phyloP scores from a whole-genome alignment of 2,797 vertebrate species.

The Tapirus indicus region DNA sequence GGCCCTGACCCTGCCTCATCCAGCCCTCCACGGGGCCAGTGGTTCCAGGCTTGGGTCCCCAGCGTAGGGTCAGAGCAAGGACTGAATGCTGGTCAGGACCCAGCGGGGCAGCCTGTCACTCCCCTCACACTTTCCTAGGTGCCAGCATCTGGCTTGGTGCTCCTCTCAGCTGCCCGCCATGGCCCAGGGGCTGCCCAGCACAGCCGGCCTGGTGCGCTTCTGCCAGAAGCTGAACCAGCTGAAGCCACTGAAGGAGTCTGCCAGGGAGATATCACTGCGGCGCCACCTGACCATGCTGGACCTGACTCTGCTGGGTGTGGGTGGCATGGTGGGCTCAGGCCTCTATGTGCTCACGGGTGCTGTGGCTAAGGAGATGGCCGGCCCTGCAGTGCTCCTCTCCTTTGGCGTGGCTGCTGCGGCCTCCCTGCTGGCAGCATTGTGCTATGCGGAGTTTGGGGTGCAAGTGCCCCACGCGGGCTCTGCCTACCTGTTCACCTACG shows the following conservation, averaged over 20 bases:
- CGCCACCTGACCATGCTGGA: slow-evolving; percentile 96
- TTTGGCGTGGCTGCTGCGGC: slow-evolving; percentile 95
- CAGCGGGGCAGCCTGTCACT: not conserved
- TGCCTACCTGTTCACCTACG: slow-evolving; percentile 98
- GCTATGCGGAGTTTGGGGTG: slow-evolving; percentile 97
- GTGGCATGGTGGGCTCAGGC: slow-evolving; percentile 97
- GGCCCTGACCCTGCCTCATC: not conserved
- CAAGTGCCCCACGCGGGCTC: slow-evolving; percentile 97
- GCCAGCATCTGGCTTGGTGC: not conserved
- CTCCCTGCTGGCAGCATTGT: slow-evolving; percentile 96
- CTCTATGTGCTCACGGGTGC: slow-evolving; percentile 98
- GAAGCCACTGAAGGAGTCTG: slow-evolving; percentile 95
- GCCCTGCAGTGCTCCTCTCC: slow-evolving; percentile 95
- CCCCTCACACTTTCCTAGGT: not conserved
- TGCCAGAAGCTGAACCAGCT: slow-evolving; percentile 96
- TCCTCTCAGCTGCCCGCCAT: slow-evolving; percentile 84
- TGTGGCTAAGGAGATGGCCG: slow-evolving; percentile 95
- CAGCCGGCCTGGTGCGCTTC: slow-evolving; percentile 91
- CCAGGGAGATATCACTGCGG: slow-evolving; percentile 96
- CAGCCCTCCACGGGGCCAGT: not conserved
- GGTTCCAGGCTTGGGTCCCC: not conserved
- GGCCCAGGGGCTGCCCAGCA: slow-evolving; percentile 90
- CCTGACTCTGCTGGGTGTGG: slow-evolving; percentile 95
- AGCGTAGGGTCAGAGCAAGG: not conserved
- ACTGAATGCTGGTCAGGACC: not conserved